Evolutionary conservation across 2,113 vertebrate species (phyloP).

Genomic region (Australoheros scitulus): DNA sequence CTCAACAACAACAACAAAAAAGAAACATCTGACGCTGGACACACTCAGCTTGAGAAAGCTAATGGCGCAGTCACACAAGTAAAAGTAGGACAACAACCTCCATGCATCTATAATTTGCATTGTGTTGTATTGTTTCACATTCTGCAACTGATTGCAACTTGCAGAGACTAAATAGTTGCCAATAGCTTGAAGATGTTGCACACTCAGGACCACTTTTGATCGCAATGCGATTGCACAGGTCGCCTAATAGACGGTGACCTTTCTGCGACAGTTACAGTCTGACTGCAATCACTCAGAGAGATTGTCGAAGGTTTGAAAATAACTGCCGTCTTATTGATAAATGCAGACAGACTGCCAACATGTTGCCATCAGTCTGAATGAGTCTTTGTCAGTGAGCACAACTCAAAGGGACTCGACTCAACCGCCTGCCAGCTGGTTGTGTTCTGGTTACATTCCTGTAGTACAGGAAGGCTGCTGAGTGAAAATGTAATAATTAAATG

Average conservation of each 20-base stretch:
- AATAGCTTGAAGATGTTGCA: not conserved
- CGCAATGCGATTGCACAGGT: not conserved
- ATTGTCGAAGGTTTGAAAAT: not conserved
- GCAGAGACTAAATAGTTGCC: not conserved
- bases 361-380: not conserved
- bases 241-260: not conserved
- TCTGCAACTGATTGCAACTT: rapidly evolving
- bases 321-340: not conserved
- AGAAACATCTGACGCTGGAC: not conserved
- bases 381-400: not conserved
- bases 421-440: not conserved
- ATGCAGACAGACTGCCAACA: not conserved
- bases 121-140: not conserved
- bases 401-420: not conserved
- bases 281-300: not conserved
- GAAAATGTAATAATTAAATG: not conserved
- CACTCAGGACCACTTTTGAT: rapidly evolving
- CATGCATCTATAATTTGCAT: not conserved
- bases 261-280: rapidly evolving
- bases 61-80: not conserved
- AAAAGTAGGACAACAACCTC: not conserved
- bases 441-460: not conserved
- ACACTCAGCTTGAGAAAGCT: rapidly evolving
- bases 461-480: no score
- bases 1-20: not conserved